These are phyloP conservation scores for Oreochromis tanganicae DNA, from an alignment of 2,113 vertebrate species.

Conservation along the genomic window DNA sequence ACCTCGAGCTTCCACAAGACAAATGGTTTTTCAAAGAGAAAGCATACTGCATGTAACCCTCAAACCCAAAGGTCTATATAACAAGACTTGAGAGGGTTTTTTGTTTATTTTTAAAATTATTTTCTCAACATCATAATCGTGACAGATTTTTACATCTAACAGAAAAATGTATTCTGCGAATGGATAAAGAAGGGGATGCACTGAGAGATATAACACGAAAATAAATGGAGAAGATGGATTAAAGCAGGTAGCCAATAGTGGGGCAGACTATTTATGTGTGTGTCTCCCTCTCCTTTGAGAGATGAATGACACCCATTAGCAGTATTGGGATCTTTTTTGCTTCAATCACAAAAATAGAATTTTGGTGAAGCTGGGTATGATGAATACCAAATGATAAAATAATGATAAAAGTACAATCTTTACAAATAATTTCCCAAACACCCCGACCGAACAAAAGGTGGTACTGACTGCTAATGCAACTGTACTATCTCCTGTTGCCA, in stretches of 20 bases:
- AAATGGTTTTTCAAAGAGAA: background rate
- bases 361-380: constrained; percentile 12
- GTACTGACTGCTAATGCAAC: background rate
- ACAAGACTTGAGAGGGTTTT: fast-evolving
- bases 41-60: background rate
- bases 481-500: background rate
- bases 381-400: constrained; percentile 6
- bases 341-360: constrained; percentile 16
- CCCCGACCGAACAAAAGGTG: background rate
- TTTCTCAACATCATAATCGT: background rate
- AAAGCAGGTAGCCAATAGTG: background rate
- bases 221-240: background rate
- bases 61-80: background rate
- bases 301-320: constrained; percentile 52
- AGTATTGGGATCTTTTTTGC: constrained; percentile 32
- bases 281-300: constrained; percentile 4
- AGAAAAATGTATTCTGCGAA: background rate
- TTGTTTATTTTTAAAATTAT: background rate
- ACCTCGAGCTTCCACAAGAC: background rate
- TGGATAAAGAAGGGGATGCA: background rate
- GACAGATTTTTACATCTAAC: background rate
- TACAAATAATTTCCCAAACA: background rate
- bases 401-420: background rate
- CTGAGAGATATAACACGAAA: background rate
- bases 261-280: background rate